Evolutionary conservation across 30 jellyfish, hydroid and myxozoan genomes (phyloP), one percentile per base, ranked within the genome.

Genomic region (Phacellophora camtschatica): DNA sequence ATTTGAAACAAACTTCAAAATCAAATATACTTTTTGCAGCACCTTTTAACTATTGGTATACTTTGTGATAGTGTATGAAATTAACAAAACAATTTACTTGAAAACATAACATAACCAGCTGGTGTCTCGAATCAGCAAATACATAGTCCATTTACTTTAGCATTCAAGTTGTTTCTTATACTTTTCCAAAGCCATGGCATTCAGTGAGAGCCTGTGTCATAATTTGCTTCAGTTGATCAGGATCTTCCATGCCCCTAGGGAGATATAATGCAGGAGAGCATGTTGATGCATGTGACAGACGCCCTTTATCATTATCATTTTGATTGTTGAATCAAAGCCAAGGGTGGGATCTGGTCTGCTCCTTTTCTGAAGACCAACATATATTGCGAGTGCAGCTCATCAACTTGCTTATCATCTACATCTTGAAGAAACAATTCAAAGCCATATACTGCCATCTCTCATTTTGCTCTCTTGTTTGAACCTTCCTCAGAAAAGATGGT

Each of bases 151-250:
- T n/a, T n/a, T n/a, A n/a, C n/a, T n/a, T n/a, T n/a, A n/a, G n/a
- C n/a, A n/a, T n/a, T n/a, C n/a, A n/a, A n/a, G n/a, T n/a, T n/a
- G n/a, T n/a, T n/a, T n/a, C n/a, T 49, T 37, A 65, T 61, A 33
- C 79, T 12, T 2, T 65, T 1, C 79, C 79, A 36, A 65, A 65
- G 3, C 79, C 79, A 27, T 65, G 79, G 36, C 79, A 65, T 58
- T 65, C 56, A 4, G n/a, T 12, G 6, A 65, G 45, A 13, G 22
- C 79, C 36, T 32, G 62, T 37, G 54, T 27, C 79, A 65, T 65
- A 34, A 65, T 31, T 33, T 65, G 4, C 57, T 43, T 43, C 22
- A 43, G 18, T 43, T 43, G 22, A 11, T 43, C 57, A 11, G 57
- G 57, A 43, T 43, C 57, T 23, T 43, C 57, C 18, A 11, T 43